Conservation (phyloP, 2,113 vertebrate species). For the Channa argus region DNA sequence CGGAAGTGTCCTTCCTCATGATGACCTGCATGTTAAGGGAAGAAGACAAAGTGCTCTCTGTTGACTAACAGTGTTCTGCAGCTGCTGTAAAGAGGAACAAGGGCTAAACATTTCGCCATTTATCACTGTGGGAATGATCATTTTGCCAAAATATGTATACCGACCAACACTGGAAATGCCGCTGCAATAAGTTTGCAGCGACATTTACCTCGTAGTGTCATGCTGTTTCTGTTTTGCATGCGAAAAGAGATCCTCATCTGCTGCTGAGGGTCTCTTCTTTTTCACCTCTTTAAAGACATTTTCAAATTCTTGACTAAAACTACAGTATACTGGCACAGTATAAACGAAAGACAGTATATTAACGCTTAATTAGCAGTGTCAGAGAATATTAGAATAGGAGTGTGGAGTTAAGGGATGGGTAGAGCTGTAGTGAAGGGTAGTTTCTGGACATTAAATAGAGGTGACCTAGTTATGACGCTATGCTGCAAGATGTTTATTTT, state of each 20-base stretch:
- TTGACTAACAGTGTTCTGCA: conserved; percentile 7
- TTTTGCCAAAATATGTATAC: background rate
- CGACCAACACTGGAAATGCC: background rate
- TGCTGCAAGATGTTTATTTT: background rate
- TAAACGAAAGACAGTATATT: background rate
- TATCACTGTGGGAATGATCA: background rate
- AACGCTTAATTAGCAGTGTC: background rate
- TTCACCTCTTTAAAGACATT: background rate
- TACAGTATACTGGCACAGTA: background rate
- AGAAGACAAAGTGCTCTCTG: conserved; percentile 53
- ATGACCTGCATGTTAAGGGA: conserved; percentile 65
- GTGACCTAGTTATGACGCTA: background rate
- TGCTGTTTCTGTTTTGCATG: background rate
- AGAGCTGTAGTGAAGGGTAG: background rate
- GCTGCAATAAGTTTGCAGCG: background rate
- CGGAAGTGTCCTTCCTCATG: conserved; percentile 77
- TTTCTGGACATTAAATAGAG: background rate
- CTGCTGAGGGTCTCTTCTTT: background rate
- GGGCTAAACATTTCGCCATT: background rate
- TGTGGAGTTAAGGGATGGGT: background rate
- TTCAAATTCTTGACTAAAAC: background rate
- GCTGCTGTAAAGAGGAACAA: conserved; percentile 16
- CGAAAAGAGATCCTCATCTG: background rate
- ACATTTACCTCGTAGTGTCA: background rate
- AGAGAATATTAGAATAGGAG: background rate